phyloP scores from a whole-genome alignment of 2,888 invertebrate genomes.

The Philopedon plagiatum region DNA sequence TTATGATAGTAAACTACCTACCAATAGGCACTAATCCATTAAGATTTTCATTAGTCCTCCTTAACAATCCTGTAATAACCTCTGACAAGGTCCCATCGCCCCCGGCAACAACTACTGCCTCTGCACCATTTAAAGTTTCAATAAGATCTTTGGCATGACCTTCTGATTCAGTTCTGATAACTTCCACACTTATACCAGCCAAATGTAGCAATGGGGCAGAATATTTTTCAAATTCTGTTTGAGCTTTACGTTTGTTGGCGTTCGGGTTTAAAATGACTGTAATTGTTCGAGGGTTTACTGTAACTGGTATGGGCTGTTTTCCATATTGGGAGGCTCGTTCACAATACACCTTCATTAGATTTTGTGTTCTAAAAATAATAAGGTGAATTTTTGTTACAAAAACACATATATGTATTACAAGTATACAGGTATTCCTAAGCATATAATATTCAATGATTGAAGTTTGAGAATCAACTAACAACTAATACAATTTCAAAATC shows the following conservation, averaged over 20 bases:
- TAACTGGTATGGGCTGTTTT: constrained; percentile 73
- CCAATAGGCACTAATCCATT: constrained; percentile 58
- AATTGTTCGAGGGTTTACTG: constrained; percentile 78
- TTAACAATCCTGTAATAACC: constrained; percentile 86
- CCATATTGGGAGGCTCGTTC: constrained; percentile 83
- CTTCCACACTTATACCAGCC: constrained; percentile 85
- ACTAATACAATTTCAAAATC: no score
- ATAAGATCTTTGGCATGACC: constrained; percentile 90
- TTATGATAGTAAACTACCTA: constrained; percentile 47
- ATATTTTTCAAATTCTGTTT: constrained; percentile 86
- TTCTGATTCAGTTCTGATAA: constrained; percentile 87
- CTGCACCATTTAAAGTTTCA: constrained; percentile 79
- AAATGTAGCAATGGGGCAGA: constrained; percentile 94
- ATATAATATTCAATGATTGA: no score
- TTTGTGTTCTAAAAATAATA: constrained; percentile 75
- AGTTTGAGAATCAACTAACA: no score
- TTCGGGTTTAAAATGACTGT: constrained; percentile 94
- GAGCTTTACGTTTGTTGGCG: constrained; percentile 83
- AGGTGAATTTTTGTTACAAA: background rate
- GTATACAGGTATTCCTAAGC: no score
- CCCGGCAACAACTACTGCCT: constrained; percentile 92
- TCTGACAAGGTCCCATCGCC: constrained; percentile 96
- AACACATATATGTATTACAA: no score
- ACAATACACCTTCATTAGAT: constrained; percentile 86
- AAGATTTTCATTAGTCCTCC: constrained; percentile 76